Evolutionary conservation across 2,888 invertebrate genomes (phyloP).

Genomic region (Dilophus febrilis): DNA sequence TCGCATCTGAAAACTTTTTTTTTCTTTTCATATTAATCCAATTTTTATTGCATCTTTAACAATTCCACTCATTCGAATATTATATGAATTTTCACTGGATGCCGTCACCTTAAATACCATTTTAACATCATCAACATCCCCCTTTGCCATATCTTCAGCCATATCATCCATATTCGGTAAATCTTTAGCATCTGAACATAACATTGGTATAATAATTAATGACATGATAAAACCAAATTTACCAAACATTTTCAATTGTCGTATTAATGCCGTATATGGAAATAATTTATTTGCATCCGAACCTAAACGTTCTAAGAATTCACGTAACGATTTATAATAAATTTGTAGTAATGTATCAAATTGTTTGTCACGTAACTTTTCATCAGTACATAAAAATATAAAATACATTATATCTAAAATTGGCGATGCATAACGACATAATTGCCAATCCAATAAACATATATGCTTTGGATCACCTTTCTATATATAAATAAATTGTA

Average conservation of each 20-base stretch:
- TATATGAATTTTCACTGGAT: background rate
- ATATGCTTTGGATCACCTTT: conserved; percentile 6
- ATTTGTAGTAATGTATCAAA: conserved; percentile 7
- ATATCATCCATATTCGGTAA: conserved; percentile 5
- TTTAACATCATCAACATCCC: background rate
- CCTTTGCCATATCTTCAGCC: conserved; percentile 1
- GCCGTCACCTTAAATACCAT: background rate
- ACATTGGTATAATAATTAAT: conserved; percentile 6
- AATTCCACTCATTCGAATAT: conserved; percentile 5
- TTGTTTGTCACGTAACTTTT: conserved; percentile 6
- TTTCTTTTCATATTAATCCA: too few species aligned
- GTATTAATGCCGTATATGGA: conserved; percentile 8
- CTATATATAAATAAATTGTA: too few species aligned
- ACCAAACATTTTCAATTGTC: conserved; percentile 8
- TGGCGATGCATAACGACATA: conserved; percentile 8
- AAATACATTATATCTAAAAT: conserved; percentile 8
- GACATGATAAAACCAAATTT: conserved; percentile 6
- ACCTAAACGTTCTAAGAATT: conserved; percentile 7
- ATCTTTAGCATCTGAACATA: conserved; percentile 4
- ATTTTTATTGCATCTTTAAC: conserved; percentile 5
- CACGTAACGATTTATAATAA: conserved; percentile 8
- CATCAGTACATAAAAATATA: conserved; percentile 8
- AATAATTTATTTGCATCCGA: conserved; percentile 7
- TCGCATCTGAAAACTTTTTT: too few species aligned
- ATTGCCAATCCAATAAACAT: conserved; percentile 9